A percentile compares a stretch with the other conserved stretches of the same genome.
Conservation (phyloP, 2,797 vertebrate genomes). For the Tenualosa ilisha region DNA sequence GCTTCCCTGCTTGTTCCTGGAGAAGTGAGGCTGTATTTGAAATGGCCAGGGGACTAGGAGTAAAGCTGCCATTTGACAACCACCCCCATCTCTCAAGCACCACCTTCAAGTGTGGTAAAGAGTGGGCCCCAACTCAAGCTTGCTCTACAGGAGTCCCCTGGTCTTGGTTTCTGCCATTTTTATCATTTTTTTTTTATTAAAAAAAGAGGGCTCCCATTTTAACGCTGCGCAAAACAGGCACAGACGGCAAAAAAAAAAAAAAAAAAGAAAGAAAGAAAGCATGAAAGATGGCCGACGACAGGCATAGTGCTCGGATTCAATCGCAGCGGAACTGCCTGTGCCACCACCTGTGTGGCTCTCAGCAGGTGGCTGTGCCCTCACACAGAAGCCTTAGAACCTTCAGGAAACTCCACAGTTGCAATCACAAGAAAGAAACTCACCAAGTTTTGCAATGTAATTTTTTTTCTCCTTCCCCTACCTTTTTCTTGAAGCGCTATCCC, state of each 20-base stretch:
- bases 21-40: constrained; percentile 66
- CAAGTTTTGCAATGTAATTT: not conserved
- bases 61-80: constrained; percentile 60
- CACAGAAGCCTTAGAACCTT: constrained; percentile 47
- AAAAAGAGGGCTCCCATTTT: constrained; percentile 38
- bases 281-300: constrained; percentile 53
- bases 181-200: constrained; percentile 6
- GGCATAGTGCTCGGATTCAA: constrained; percentile 52
- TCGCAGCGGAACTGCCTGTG: constrained; percentile 51
- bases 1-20: constrained; percentile 59
- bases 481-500: constrained; percentile 31
- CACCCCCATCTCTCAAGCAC: constrained; percentile 52
- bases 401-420: constrained; percentile 42
- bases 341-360: constrained; percentile 49
- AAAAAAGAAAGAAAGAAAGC: constrained; percentile 54
- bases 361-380: constrained; percentile 56
- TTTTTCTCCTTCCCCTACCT: constrained; percentile 18
- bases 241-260: constrained; percentile 40
- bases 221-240: constrained; percentile 35
- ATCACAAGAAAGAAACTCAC: not conserved
- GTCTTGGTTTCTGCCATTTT: constrained; percentile 38
- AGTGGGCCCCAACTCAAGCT: constrained; percentile 14
- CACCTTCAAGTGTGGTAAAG: constrained; percentile 47
- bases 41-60: constrained; percentile 65
- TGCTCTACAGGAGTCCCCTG: constrained; percentile 36